A percentile compares a stretch with the other conserved stretches of the same genome.
These are phyloP conservation scores for Coturnix japonica DNA, from an alignment of 2,113 vertebrate species.

Conservation along the genomic window DNA sequence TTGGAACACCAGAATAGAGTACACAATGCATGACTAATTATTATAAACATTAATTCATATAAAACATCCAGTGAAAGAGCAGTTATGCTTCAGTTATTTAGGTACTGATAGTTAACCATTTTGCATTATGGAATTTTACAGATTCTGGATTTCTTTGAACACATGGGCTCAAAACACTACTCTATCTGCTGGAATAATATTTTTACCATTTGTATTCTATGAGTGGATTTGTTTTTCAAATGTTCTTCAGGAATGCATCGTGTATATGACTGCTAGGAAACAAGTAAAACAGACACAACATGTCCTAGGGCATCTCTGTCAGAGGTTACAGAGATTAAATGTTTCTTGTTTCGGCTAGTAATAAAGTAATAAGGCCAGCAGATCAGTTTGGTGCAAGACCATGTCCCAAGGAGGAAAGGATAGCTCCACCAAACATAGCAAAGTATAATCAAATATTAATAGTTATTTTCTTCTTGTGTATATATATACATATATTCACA, in stretches of 20 bases:
- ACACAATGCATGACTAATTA: not conserved
- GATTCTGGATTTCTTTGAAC: not conserved
- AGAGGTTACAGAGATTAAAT: not conserved
- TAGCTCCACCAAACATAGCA: not conserved
- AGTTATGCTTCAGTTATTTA: not conserved
- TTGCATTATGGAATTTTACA: not conserved
- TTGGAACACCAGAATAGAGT: not conserved
- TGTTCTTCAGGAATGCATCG: not conserved
- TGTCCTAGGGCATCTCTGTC: not conserved
- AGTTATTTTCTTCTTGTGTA: not conserved
- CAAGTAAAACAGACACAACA: not conserved
- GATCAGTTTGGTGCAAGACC: not conserved
- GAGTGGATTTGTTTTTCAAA: not conserved
- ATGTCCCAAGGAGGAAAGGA: not conserved
- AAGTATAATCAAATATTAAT: not conserved
- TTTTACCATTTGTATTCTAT: not conserved
- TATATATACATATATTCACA: not conserved
- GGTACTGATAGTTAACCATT: not conserved
- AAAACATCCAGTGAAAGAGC: not conserved
- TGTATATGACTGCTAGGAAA: not conserved
- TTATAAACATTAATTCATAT: not conserved
- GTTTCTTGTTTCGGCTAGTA: not conserved
- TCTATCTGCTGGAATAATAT: not conserved
- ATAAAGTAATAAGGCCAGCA: not conserved
- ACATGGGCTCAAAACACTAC: no score